These are phyloP conservation scores for Gadopsis marmoratus DNA, from an alignment of 2,797 vertebrate genomes.

Conservation along the genomic window DNA sequence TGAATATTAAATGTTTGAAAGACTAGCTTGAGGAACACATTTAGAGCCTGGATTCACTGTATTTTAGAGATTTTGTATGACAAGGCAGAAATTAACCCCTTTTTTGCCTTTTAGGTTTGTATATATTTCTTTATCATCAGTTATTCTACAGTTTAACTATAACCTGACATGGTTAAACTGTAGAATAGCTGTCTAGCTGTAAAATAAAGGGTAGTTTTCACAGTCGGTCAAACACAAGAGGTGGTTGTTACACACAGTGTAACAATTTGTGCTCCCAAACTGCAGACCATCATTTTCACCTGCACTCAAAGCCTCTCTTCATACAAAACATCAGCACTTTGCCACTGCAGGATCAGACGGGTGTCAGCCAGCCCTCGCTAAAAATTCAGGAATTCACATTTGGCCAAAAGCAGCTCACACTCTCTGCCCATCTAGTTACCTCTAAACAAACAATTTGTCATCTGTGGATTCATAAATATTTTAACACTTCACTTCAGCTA, in stretches of 20 bases:
- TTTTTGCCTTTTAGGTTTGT: not conserved
- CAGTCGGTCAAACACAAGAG: not conserved
- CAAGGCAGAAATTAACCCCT: not conserved
- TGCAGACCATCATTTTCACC: not conserved
- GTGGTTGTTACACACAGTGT: not conserved
- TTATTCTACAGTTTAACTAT: too few species aligned
- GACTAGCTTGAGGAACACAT: not conserved
- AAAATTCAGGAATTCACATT: constrained; percentile 18
- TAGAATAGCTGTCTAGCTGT: not conserved
- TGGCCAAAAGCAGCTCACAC: constrained; percentile 9
- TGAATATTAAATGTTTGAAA: constrained; percentile 3
- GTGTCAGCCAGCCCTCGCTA: not conserved
- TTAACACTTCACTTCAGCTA: not conserved
- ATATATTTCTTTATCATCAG: not conserved
- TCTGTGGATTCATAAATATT: not conserved
- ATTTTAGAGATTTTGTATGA: constrained; percentile 1
- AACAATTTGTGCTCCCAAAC: not conserved
- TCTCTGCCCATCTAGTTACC: not conserved
- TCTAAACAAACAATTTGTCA: not conserved
- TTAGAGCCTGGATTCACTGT: not conserved
- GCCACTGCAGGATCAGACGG: constrained; percentile 7
- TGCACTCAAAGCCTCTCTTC: constrained; percentile 28
- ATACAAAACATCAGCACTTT: not conserved
- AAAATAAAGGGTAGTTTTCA: constrained; percentile 5
- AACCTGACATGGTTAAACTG: not conserved